Percentiles rank a stretch among this genome's conserved stretches.
Evolutionary conservation across 2,113 vertebrate genomes (phyloP).

Genomic region (Podarcis cretensis): DNA sequence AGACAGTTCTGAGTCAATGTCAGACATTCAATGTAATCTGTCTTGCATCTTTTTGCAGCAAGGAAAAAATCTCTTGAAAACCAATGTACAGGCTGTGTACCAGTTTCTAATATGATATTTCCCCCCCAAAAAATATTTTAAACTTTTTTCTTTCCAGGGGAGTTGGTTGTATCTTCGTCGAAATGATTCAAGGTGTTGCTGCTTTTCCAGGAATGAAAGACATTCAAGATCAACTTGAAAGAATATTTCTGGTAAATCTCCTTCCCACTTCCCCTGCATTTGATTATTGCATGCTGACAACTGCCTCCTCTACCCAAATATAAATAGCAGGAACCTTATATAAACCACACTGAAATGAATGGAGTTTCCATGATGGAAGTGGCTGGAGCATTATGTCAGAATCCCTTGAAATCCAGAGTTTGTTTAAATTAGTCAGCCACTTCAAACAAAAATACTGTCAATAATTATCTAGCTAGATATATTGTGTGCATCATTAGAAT

Average conservation of each 20-base stretch:
- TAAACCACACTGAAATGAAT: background rate
- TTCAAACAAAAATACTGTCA: constrained; percentile 48
- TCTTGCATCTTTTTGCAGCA: background rate
- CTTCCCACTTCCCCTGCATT: background rate
- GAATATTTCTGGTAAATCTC: constrained; percentile 95
- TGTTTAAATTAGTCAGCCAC: constrained; percentile 41
- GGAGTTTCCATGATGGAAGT: background rate
- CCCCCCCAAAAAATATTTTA: constrained; percentile 10
- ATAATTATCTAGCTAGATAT: constrained; percentile 32
- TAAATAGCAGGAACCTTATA: background rate
- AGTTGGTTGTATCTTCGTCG: constrained; percentile 97
- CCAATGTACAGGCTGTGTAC: background rate
- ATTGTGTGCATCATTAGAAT: constrained; percentile 49
- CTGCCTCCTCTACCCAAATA: background rate
- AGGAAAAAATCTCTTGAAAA: background rate
- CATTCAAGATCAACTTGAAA: constrained; percentile 97
- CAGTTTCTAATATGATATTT: background rate
- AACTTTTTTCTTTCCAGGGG: constrained; percentile 81
- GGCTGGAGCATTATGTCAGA: constrained; percentile 36
- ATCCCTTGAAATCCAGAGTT: constrained; percentile 44
- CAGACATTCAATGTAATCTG: background rate
- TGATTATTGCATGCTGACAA: background rate
- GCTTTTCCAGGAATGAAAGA: constrained; percentile 99
- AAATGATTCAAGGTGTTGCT: constrained; percentile 98
- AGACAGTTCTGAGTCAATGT: background rate